Evolutionary conservation across 2,113 vertebrate species (phyloP).

Genomic region (Apodemus sylvaticus): DNA sequence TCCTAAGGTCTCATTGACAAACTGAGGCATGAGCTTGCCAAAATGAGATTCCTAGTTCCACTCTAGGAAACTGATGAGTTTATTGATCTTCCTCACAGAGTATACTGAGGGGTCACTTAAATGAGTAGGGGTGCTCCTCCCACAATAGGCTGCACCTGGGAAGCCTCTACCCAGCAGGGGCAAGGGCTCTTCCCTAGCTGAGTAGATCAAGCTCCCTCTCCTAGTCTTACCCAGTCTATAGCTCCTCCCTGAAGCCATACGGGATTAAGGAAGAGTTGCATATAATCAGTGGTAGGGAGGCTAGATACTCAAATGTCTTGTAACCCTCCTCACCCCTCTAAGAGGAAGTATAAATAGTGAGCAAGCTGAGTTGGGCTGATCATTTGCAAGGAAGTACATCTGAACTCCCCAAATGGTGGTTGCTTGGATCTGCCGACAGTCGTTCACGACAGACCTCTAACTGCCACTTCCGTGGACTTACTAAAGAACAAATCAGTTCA

Average conservation of each 20-base stretch:
- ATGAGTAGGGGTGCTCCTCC: neutral
- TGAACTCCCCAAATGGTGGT: neutral
- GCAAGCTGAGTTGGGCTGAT: neutral
- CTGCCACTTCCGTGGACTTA: neutral
- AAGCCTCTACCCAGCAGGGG: neutral
- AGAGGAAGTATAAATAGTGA: neutral
- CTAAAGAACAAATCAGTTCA: neutral
- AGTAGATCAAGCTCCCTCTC: neutral
- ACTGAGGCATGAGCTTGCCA: neutral
- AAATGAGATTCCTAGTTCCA: neutral
- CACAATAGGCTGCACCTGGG: too few relatives aligned
- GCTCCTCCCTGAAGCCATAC: neutral
- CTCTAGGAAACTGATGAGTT: neutral
- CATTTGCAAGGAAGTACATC: neutral
- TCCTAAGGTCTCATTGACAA: neutral
- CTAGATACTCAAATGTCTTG: neutral
- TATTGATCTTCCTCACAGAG: neutral
- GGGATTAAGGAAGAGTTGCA: neutral
- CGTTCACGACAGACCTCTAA: neutral
- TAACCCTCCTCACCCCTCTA: neutral
- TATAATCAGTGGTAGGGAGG: neutral
- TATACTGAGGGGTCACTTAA: neutral
- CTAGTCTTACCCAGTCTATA: neutral
- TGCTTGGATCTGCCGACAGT: neutral
- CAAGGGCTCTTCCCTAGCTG: neutral